Evolutionary conservation across 53 echinoderm and acorn worm genomes (phyloP).

Genomic region (Pentamera pediparva): DNA sequence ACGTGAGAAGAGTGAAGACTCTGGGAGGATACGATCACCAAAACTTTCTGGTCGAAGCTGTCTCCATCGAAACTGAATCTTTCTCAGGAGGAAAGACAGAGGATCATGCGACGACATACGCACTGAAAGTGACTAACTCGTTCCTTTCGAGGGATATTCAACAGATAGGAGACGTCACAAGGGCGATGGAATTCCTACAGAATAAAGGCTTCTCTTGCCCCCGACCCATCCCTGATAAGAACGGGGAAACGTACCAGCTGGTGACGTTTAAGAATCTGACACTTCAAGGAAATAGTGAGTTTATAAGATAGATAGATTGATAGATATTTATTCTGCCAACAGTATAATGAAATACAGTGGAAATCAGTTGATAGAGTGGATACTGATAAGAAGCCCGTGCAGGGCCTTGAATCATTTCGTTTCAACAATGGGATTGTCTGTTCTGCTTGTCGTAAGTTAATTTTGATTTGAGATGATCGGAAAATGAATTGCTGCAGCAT

Average conservation of each 20-base stretch:
- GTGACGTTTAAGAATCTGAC: background rate
- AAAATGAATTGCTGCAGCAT: too few relatives aligned
- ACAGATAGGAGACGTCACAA: background rate
- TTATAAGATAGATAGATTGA: too few relatives aligned
- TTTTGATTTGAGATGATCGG: too few relatives aligned
- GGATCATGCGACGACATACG: background rate
- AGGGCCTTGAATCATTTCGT: too few relatives aligned
- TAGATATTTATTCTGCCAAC: too few relatives aligned
- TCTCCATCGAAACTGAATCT: background rate
- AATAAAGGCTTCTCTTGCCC: background rate
- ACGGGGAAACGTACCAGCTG: background rate
- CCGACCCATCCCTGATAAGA: background rate
- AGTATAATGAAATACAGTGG: too few relatives aligned
- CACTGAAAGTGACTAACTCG: constrained; percentile 2
- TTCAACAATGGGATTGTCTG: too few relatives aligned
- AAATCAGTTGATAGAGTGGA: too few relatives aligned
- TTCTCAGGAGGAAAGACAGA: background rate
- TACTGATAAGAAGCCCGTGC: too few relatives aligned
- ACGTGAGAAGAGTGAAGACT: background rate
- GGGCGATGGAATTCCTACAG: background rate
- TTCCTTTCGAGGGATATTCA: background rate
- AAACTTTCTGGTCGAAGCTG: constrained; percentile 5
- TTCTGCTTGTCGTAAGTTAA: too few relatives aligned
- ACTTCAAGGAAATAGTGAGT: background rate
- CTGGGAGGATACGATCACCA: constrained; percentile 13